Base-by-base conservation (phyloP, 2,797 vertebrate species). In the Microctenopoma lineatum region DNA sequence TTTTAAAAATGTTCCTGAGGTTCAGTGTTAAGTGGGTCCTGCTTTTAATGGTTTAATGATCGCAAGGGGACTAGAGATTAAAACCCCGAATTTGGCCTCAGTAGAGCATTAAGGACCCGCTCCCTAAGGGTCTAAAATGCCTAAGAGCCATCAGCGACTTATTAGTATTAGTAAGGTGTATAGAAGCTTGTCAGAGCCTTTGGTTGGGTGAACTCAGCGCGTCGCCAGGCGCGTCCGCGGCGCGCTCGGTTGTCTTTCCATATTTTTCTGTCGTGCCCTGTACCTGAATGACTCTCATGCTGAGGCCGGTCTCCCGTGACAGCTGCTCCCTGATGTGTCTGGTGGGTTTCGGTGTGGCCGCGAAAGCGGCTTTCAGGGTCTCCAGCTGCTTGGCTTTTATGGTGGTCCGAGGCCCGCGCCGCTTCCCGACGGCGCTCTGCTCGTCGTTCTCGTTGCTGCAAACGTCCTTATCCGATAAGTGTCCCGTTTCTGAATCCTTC, bases 341-440 rank as follows among this genome's bases (percentile, higher is more conserved):
- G 16, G 96, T 98, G 66, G 97, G 97, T 55, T 98, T 98, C 69
- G 97, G 97, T 5, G 97, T 97, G 61, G 97, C 96, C 0, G 96
- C 93, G 26, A 98, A 98, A 48, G 97, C 96, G 0, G 96, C 96
- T 73, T 97, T 97, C 70, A 98, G 95, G 2, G 95, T 96, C 90
- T 98, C 97, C 86, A 98, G 94, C 87, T 98, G 97, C 75, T 99
- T 99, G 89, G 97, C 97, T 85, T 99, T 99, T 70, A 99, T 99
- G 68, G 97, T 99, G 87, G 97, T 99, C 62, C 97, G 94, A 13
- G 97, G 97, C 16, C 97, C 97, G 57, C 97, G 94, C 50, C 97
- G 85, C 65, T 99, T 99, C 27, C 96, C 96, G 44, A 96, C 96
- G 7, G 94, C 93, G 67, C 94, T 95, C 92, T 96, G 95, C 87